These are phyloP conservation scores for Potamilus streckersoni DNA, from an alignment of 1,140 invertebrate species.

Conservation along the genomic window DNA sequence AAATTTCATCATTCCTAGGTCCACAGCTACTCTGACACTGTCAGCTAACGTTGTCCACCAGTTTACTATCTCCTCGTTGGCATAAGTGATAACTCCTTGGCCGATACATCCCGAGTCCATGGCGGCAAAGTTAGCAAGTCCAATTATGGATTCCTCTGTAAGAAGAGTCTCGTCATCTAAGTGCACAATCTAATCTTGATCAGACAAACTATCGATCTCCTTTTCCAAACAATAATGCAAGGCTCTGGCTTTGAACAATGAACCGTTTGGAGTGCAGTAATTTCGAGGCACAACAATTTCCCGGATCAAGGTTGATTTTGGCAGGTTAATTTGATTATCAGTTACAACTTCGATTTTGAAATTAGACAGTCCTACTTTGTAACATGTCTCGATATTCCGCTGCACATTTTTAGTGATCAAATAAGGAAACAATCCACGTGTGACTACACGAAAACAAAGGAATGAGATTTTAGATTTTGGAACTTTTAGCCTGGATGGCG, in stretches of 20 bases:
- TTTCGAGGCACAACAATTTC: conserved; percentile 88
- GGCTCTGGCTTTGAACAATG: conserved; percentile 94
- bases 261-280: conserved; percentile 89
- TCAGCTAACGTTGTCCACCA: conserved; percentile 79
- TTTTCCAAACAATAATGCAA: conserved; percentile 97
- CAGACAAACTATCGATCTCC: conserved; percentile 83
- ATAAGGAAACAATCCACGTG: conserved; percentile 92
- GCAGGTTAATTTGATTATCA: conserved; percentile 84
- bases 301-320: conserved; percentile 78
- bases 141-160: conserved; percentile 86
- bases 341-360: conserved; percentile 97
- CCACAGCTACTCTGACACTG: conserved; percentile 87
- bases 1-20: conserved; percentile 95
- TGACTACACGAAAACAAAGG: conserved; percentile 94
- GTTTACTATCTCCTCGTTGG: conserved; percentile 86
- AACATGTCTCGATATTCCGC: conserved; percentile 89
- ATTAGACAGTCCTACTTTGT: conserved; percentile 91
- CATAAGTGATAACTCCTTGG: conserved; percentile 97
- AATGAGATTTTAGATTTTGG: conserved; percentile 92
- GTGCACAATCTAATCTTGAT: conserved; percentile 96
- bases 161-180: conserved; percentile 70
- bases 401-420: conserved; percentile 87
- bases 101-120: conserved; percentile 92
- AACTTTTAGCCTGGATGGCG: conserved; percentile 88
- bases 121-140: conserved; percentile 92